Evolutionary conservation across 2,888 invertebrate species (phyloP), one percentile per base, ranked within the genome.

Genomic region (Microctonus hyperodae): DNA sequence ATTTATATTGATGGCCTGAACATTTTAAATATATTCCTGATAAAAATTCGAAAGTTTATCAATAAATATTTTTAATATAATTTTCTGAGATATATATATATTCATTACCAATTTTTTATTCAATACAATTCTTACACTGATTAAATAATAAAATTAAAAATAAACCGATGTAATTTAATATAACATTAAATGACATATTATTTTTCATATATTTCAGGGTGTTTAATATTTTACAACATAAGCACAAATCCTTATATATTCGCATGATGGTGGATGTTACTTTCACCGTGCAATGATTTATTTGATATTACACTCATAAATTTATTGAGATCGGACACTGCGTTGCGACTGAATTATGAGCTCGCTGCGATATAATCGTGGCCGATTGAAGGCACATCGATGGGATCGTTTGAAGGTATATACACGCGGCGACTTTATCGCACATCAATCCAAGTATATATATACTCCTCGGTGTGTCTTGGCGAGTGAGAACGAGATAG

Each of bases 271-370:
- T 63, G 28, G 53, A 62, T 63, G 53, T 63, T 67, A 67, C 67
- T 67, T 67, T 63, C 65, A 62, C 67, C 44, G 62, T 62, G 64
- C 20, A 7, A 58, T 70, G 68, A 70, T 67, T 67, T 68, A 69
- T 67, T 57, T 40, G 62, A 65, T 68, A 70, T 66, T 71, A 58
- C 64, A 58, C 64, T 65, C 68, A 67, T 68, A 66, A 69, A 70
- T 70, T 63, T 20, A 9, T 16, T n/a, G 56, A 37, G 44, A 57
- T 58, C 51, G 60, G 67, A 65, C 68, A 65, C 60, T 59, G 57
- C 50, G 65, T 64, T 69, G 67, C 44, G 53, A 64, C 68, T 70
- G 64, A 70, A 70, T 65, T 69, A 70, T 70, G 61, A 70, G 68
- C 67, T 67, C 51, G 65, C 55, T 60, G 40, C 66, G 67, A 69